phyloP scores from a whole-genome alignment of 2,888 invertebrate genomes.

The Bellardia bayeri region DNA sequence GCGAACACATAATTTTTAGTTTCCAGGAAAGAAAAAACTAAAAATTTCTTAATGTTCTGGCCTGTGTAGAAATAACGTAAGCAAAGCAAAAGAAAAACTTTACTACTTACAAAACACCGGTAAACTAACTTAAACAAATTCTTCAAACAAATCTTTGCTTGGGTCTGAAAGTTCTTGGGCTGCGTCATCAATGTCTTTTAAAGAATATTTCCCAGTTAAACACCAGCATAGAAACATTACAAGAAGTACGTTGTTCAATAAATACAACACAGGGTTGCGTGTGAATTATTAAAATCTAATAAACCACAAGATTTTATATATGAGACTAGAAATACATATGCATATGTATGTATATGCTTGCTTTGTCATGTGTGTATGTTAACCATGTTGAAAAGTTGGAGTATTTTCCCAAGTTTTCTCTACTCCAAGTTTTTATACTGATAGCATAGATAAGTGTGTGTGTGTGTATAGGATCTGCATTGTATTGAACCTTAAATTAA shows the following conservation, averaged over 20 bases:
- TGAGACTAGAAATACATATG: slow-evolving; percentile 11
- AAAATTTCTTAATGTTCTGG: slow-evolving; percentile 15
- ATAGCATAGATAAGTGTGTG: neutral
- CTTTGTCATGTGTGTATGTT: neutral
- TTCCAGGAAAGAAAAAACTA: slow-evolving; percentile 25
- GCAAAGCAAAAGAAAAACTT: slow-evolving; percentile 49
- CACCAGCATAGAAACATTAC: too few species aligned
- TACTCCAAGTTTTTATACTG: neutral
- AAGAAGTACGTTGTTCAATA: slow-evolving; percentile 55
- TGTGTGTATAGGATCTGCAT: slow-evolving; percentile 63
- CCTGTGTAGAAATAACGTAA: slow-evolving; percentile 42
- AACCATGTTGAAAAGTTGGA: neutral
- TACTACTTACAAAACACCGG: slow-evolving; percentile 24
- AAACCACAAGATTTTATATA: slow-evolving; percentile 83
- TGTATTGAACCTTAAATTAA: slow-evolving; percentile 84
- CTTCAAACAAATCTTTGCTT: neutral
- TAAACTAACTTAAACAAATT: slow-evolving; percentile 30
- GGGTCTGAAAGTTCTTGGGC: slow-evolving; percentile 23
- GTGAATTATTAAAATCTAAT: slow-evolving; percentile 84
- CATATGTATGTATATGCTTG: neutral
- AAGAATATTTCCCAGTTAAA: neutral
- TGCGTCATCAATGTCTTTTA: slow-evolving; percentile 56
- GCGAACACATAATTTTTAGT: slow-evolving; percentile 54
- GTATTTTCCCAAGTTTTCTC: slow-evolving; percentile 43
- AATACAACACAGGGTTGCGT: slow-evolving; percentile 75